Evolutionary conservation across 2,113 vertebrate species (phyloP).

Genomic region (Cathartes aura): DNA sequence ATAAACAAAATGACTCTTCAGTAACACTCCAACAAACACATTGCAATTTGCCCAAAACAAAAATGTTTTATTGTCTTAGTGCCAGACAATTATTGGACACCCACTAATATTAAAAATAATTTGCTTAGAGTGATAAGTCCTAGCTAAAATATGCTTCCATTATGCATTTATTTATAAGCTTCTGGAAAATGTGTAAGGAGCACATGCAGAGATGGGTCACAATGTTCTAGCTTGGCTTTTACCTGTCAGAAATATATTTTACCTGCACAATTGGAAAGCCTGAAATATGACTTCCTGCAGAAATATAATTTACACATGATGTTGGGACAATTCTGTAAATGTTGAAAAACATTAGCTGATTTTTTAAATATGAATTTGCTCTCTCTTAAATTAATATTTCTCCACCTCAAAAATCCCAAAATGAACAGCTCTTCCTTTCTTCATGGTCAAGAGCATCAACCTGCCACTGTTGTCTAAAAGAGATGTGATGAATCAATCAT

Average conservation of each 20-base stretch:
- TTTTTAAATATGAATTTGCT: neutral
- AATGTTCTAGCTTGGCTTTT: neutral
- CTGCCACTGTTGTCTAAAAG: neutral
- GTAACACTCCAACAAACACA: neutral
- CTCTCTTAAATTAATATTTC: neutral
- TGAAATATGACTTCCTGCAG: neutral
- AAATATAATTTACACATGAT: neutral
- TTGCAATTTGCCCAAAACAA: neutral
- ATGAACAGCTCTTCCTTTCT: neutral
- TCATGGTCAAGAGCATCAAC: neutral
- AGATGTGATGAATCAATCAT: neutral
- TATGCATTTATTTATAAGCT: neutral
- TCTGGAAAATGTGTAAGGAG: neutral
- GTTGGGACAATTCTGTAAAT: neutral
- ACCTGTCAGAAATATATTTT: neutral
- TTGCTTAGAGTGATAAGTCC: neutral
- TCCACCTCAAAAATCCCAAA: neutral
- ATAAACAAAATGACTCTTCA: neutral
- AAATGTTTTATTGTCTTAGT: neutral
- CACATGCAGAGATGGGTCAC: neutral
- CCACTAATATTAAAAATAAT: neutral
- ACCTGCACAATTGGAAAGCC: neutral
- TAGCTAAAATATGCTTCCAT: neutral
- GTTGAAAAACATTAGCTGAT: neutral
- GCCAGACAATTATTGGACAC: neutral